Percentiles rank a stretch among this genome's conserved stretches.
These are phyloP conservation scores for Petaurus breviceps DNA, from an alignment of 2,113 vertebrate species.

Conservation along the genomic window DNA sequence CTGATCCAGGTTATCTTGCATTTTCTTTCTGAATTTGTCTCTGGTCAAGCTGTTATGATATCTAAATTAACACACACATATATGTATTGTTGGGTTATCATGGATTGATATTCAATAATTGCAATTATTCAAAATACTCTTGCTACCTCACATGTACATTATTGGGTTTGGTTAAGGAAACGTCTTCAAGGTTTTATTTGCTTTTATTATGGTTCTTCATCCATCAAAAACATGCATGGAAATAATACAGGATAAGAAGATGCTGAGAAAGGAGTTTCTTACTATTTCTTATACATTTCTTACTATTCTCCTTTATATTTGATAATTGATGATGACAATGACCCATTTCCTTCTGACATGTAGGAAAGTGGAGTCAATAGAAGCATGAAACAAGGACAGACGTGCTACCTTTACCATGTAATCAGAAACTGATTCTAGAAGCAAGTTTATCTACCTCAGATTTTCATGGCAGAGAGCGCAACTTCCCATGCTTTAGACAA, in stretches of 20 bases:
- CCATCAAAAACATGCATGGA: background rate
- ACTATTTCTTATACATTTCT: no score
- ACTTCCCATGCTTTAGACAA: slow-evolving; percentile 10
- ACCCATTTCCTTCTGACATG: slow-evolving; percentile 21
- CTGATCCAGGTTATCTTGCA: background rate
- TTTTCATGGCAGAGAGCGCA: slow-evolving; percentile 38
- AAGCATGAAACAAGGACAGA: background rate
- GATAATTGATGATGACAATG: background rate
- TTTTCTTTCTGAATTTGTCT: background rate
- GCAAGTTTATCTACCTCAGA: background rate
- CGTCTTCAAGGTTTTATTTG: slow-evolving; percentile 36
- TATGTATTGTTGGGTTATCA: background rate
- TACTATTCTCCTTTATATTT: background rate
- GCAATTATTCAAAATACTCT: background rate
- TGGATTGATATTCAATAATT: background rate
- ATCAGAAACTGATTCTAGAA: background rate
- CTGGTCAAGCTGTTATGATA: background rate
- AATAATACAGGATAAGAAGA: background rate
- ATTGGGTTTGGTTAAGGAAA: background rate
- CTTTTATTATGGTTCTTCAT: slow-evolving; percentile 21
- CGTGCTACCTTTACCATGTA: background rate
- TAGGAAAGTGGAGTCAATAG: background rate
- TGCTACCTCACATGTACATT: background rate
- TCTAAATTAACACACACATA: background rate
- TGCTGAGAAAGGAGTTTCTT: background rate